Base-by-base conservation (phyloP, 2,113 vertebrate genomes). In the Eurystomus gularis region DNA sequence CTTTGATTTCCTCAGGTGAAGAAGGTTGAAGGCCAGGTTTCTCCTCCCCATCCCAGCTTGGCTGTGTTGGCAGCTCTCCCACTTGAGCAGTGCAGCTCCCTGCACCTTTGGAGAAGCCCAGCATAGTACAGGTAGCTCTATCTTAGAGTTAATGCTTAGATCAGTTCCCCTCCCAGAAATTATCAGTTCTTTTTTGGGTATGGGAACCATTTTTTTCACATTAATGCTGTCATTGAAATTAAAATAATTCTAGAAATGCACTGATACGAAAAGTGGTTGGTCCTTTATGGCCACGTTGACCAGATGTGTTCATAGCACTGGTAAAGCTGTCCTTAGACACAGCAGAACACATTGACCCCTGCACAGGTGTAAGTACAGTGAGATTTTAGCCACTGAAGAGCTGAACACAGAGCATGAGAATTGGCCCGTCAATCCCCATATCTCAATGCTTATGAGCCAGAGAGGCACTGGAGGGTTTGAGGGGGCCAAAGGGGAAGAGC, bases 291-390 rank as follows among this genome's bases (percentile, higher is more conserved):
- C 52, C 57, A 0, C 48, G 57, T 65, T 40, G 65, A 29, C 18
- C 24, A 26, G 61, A 16, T 48, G 11, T 0, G 0, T 82, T 94
- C 10, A 0, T 7, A 60, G 57, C 6, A 1, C 31, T 37, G 23
- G 8, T 64, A 21, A 51, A 77, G 20, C 16, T 66, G 25, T 65
- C 62, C 68, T 25, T 35, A 54, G 49, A 5, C 54, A 17, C 35
- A 44, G 21, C 31, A 55, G 29, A 71, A 11, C 24, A 2, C 19
- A 0, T 1, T 12, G 37, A 12, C 37, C 49, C 31, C 20, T 40
- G 20, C 4, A 1, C 35, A 23, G 69, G 18, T 40, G 20, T 51
- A 35, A 49, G 24, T 33, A 42, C 76, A 65, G 61, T 37, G 11
- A 49, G 28, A 7, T 61, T 88, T 76, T 86, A 57, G 31, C 31